Percentiles rank a stretch among this genome's conserved stretches.
These are phyloP conservation scores for Lycocorax pyrrhopterus DNA, from an alignment of 2,113 vertebrate species.

Conservation along the genomic window DNA sequence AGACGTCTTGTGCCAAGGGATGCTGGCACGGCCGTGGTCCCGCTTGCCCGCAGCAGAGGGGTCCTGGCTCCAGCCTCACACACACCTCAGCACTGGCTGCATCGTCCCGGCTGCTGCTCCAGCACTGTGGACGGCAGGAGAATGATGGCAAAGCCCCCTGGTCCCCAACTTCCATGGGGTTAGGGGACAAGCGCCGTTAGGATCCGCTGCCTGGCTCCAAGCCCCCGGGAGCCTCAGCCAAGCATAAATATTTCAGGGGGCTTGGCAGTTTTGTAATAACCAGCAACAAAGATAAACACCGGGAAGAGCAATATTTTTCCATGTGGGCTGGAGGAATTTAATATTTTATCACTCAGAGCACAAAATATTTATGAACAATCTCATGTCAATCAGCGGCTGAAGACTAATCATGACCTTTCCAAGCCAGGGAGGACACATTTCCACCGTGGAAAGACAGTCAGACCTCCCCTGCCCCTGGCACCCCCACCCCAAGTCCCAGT, in stretches of 20 bases:
- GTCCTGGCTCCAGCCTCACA: background rate
- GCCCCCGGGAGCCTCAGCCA: background rate
- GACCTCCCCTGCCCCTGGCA: background rate
- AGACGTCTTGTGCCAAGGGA: fast-evolving
- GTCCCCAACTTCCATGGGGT: background rate
- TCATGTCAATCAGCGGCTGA: constrained; percentile 53
- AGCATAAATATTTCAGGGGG: constrained; percentile 62
- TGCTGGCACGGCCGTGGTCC: background rate
- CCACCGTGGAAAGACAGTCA: background rate
- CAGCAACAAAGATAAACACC: constrained; percentile 60
- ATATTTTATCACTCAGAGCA: constrained; percentile 67
- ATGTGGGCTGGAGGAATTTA: constrained; percentile 62
- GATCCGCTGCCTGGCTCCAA: background rate
- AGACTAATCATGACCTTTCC: constrained; percentile 51
- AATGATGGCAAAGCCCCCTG: background rate
- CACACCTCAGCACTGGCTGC: fast-evolving
- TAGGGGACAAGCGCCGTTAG: background rate
- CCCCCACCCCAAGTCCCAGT: fast-evolving
- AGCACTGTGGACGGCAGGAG: fast-evolving
- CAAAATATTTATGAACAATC: constrained; percentile 67
- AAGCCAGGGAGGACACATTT: background rate
- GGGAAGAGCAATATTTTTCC: constrained; percentile 60
- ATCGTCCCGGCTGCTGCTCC: background rate
- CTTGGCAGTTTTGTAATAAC: constrained; percentile 59
- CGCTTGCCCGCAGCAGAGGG: fast-evolving